Conservation (phyloP, 2,888 invertebrate genomes). For the Synanthedon myopaeformis region DNA sequence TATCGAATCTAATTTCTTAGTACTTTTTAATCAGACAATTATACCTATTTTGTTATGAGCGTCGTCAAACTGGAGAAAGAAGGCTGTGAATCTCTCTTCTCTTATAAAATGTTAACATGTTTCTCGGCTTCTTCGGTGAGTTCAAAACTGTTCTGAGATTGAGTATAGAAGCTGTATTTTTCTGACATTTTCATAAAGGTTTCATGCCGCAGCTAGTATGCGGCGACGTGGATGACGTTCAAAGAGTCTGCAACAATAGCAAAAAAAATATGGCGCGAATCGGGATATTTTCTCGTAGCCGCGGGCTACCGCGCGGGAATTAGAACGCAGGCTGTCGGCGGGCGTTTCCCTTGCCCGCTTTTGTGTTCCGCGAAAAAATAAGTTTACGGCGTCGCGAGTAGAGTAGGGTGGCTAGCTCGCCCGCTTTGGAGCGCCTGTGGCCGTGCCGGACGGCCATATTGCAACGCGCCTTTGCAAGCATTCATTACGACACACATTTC, state of each 20-base stretch:
- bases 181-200: neutral
- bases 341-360: conserved; percentile 12
- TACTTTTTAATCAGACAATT: no score
- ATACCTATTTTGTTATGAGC: no score
- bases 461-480: neutral
- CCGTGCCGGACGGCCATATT: neutral
- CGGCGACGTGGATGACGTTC: neutral
- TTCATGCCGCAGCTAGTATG: neutral
- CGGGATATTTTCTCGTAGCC: conserved; percentile 11
- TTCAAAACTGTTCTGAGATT: no score
- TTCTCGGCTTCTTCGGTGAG: no score
- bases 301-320: conserved; percentile 17
- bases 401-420: conserved; percentile 3
- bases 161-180: neutral
- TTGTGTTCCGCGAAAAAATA: conserved; percentile 17
- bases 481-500: neutral
- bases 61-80: no score
- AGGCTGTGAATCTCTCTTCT: no score
- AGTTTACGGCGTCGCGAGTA: conserved; percentile 12
- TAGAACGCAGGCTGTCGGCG: conserved; percentile 12
- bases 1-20: no score
- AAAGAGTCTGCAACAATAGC: neutral
- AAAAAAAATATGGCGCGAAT: neutral
- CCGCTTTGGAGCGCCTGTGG: conserved; percentile 3
- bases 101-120: no score